Percentiles rank a stretch among this genome's conserved stretches.
phyloP scores from a whole-genome alignment of 1,140 invertebrate genomes.

The Drosophila virilis region DNA sequence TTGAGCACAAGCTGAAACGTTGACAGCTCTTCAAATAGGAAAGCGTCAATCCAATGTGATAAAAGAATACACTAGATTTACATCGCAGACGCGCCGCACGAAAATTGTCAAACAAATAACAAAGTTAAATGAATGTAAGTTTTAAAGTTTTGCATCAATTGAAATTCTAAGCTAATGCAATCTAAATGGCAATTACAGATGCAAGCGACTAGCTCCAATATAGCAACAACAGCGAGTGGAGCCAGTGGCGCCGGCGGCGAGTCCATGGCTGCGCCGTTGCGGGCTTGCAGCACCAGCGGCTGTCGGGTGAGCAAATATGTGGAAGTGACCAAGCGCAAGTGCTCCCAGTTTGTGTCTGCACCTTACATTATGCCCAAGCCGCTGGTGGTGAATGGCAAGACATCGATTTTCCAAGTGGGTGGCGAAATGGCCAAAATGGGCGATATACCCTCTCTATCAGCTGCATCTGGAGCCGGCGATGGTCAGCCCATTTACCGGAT shows the following conservation, averaged over 20 bases:
- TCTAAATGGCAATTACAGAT: slow-evolving; percentile 7
- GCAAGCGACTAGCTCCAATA: background rate
- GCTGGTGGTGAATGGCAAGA: slow-evolving; percentile 60
- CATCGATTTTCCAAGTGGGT: slow-evolving; percentile 66
- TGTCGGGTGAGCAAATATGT: slow-evolving; percentile 59
- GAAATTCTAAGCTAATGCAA: background rate
- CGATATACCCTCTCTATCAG: slow-evolving; percentile 47
- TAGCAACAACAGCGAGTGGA: background rate
- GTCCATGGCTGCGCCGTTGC: slow-evolving; percentile 19
- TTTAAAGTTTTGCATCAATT: background rate
- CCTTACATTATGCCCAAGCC: slow-evolving; percentile 67
- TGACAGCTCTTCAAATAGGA: slow-evolving; percentile 2
- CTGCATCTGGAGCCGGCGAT: background rate
- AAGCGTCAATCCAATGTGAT: slow-evolving; percentile 24
- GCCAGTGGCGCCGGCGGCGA: slow-evolving; percentile 1
- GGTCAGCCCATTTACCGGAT: slow-evolving; percentile 63
- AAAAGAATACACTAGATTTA: background rate
- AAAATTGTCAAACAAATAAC: background rate
- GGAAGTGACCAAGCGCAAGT: slow-evolving; percentile 68
- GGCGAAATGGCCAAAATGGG: slow-evolving; percentile 63
- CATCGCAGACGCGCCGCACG: slow-evolving; percentile 19
- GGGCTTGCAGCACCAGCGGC: slow-evolving; percentile 50
- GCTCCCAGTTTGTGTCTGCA: slow-evolving; percentile 55
- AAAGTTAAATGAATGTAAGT: slow-evolving; percentile 2
- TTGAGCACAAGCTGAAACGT: too few relatives aligned